Conservation (phyloP, 2,888 invertebrate species). For the Morinoia aosen region DNA sequence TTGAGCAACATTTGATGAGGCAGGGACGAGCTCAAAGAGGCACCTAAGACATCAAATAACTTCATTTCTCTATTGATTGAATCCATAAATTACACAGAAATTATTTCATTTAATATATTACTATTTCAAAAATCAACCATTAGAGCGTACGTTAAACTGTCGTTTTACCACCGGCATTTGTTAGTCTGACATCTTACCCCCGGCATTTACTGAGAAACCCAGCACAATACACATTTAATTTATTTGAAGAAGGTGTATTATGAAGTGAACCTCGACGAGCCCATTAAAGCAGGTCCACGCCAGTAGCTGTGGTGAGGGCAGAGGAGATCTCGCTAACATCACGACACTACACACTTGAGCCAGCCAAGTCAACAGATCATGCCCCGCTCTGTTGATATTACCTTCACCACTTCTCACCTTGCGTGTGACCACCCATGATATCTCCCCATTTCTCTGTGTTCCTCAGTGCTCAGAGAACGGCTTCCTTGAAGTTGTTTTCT, state of each 20-base stretch:
- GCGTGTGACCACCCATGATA: slow-evolving; percentile 17
- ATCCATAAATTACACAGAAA: no score
- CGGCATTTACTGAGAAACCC: neutral
- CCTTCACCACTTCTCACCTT: neutral
- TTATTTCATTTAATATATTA: no score
- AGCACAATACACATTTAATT: neutral
- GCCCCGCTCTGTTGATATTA: neutral
- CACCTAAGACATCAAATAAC: no score
- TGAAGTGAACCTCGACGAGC: neutral
- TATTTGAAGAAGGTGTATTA: neutral
- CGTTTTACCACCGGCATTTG: no score
- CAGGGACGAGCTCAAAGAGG: no score
- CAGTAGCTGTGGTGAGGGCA: neutral
- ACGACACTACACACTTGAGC: neutral
- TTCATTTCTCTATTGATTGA: no score
- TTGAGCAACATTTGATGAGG: no score
- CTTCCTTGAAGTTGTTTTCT: neutral
- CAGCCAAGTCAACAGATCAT: slow-evolving; percentile 12
- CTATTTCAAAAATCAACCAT: no score
- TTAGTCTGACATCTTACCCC: neutral
- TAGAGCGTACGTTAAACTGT: no score
- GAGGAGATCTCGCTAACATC: neutral
- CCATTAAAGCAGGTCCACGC: neutral
- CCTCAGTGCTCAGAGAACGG: neutral
- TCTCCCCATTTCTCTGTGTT: neutral